These are phyloP conservation scores for Semotilus atromaculatus DNA, from an alignment of 2,797 vertebrate species.

Conservation along the genomic window DNA sequence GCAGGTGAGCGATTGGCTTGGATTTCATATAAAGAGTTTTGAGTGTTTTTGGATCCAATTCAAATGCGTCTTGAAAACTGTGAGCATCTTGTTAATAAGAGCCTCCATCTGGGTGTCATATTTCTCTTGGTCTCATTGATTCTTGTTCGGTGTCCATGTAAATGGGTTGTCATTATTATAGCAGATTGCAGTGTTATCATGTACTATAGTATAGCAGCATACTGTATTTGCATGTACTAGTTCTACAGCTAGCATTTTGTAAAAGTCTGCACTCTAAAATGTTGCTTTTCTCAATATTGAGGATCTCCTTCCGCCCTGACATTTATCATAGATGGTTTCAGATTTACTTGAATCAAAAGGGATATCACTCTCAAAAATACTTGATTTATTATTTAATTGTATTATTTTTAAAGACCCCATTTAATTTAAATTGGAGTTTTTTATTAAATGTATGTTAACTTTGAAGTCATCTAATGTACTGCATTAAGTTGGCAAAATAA, in stretches of 20 bases:
- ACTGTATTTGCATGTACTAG: not conserved
- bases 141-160: slow-evolving; percentile 16
- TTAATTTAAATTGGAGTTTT: not conserved
- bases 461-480: not conserved
- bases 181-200: not conserved
- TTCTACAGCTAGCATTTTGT: slow-evolving; percentile 1
- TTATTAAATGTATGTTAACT: not conserved
- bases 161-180: slow-evolving; percentile 15
- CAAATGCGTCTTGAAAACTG: slow-evolving; percentile 35
- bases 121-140: slow-evolving; percentile 1
- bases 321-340: not conserved
- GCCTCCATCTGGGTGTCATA: slow-evolving; percentile 30
- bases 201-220: not conserved
- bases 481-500: not conserved
- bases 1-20: slow-evolving; percentile 17
- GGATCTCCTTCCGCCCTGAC: not conserved
- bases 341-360: not conserved
- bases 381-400: not conserved
- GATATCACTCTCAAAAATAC: not conserved
- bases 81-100: slow-evolving; percentile 41
- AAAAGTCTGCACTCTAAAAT: not conserved
- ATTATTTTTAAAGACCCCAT: not conserved
- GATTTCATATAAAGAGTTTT: slow-evolving; percentile 36
- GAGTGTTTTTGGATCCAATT: slow-evolving; percentile 35
- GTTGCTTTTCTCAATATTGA: not conserved